Conservation (phyloP, 1,140 invertebrate genomes). For the Heterodera carotae region DNA sequence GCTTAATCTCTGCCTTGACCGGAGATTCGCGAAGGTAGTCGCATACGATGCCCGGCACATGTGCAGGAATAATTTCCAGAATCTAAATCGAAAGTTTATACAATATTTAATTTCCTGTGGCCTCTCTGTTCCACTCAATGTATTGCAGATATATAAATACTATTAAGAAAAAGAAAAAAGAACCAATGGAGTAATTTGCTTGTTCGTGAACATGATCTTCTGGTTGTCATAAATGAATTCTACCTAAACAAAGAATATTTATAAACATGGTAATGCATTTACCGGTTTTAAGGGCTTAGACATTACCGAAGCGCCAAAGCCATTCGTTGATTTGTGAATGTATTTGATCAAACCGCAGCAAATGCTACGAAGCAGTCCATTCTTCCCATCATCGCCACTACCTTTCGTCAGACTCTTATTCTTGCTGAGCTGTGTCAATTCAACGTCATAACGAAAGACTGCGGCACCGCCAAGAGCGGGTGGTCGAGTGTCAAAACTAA, state of each 20-base stretch:
- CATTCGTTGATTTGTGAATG: not conserved
- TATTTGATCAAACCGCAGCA: conserved; percentile 3
- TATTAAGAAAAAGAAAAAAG: not conserved
- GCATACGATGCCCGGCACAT: not conserved
- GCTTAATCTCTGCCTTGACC: conserved; percentile 8
- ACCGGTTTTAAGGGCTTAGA: not conserved
- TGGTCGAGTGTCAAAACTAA: conserved; percentile 1
- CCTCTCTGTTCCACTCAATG: no score
- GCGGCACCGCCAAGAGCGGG: not conserved
- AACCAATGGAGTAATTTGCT: not conserved
- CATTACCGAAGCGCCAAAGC: not conserved
- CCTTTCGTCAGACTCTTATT: conserved; percentile 19
- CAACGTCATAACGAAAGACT: conserved; percentile 23
- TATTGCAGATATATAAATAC: not conserved
- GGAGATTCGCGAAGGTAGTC: conserved; percentile 4
- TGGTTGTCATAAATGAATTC: conserved; percentile 21
- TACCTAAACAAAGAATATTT: conserved; percentile 13
- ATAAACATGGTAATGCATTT: not conserved
- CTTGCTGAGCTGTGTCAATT: not conserved
- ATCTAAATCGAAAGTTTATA: not conserved
- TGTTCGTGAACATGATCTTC: conserved; percentile 23
- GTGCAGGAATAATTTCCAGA: conserved; percentile 2
- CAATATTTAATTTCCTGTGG: not conserved
- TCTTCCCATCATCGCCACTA: conserved; percentile 25
- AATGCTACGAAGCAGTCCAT: conserved; percentile 10